phyloP scores from a whole-genome alignment of 2,888 invertebrate genomes.

The Ischnura elegans region DNA sequence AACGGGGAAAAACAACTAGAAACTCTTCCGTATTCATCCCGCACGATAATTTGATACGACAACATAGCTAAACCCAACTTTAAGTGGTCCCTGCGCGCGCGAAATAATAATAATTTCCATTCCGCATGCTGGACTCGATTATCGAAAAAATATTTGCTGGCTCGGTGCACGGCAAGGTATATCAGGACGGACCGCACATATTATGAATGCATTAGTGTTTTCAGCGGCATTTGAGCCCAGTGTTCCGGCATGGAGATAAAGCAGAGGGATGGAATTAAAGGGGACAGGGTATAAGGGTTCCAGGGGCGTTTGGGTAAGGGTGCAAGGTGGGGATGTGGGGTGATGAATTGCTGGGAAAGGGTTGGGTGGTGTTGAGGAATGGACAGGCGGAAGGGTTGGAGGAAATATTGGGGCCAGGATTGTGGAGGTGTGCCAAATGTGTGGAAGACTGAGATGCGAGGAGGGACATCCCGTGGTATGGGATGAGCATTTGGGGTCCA shows the following conservation, averaged over 20 bases:
- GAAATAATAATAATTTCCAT: not conserved
- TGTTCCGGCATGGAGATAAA: not conserved
- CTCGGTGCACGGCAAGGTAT: not conserved
- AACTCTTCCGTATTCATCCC: no score
- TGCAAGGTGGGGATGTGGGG: not conserved
- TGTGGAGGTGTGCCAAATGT: conserved; percentile 1
- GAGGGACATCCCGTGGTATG: not conserved
- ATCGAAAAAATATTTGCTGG: not conserved
- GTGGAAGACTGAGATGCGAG: not conserved
- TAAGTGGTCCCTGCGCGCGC: no score
- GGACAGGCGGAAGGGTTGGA: not conserved
- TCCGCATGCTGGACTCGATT: not conserved
- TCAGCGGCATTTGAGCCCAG: not conserved
- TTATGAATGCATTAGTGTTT: not conserved
- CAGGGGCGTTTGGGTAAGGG: not conserved
- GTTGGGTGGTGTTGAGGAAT: not conserved
- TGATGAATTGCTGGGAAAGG: not conserved
- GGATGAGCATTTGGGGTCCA: not conserved
- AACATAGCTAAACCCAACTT: no score
- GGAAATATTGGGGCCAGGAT: not conserved
- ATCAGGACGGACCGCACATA: not conserved
- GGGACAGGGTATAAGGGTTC: no score
- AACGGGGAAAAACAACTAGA: no score
- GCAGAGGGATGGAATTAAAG: not conserved
- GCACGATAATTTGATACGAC: no score